Evolutionary conservation across 1,140 invertebrate genomes (phyloP), one percentile per base, ranked within the genome.

Genomic region (Chionoecetes opilio): DNA sequence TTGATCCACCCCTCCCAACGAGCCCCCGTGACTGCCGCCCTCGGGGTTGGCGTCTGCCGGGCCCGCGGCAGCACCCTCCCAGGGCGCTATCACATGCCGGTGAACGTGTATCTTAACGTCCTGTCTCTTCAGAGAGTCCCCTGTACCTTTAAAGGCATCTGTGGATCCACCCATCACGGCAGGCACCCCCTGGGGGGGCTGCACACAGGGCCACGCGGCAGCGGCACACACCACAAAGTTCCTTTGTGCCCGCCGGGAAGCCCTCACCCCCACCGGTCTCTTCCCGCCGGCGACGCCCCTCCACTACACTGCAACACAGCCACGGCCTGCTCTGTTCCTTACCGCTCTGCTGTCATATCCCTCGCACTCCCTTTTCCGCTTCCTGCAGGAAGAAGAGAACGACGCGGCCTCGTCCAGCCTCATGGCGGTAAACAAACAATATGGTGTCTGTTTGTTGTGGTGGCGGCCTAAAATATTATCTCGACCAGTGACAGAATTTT

Each of bases 351-450:
- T 75, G 26, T 75, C 63, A 26, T 75, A n/a, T 75, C 63, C 63
- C 26, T 75, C 63, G 63, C 21, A 75, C 21, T 75, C 63, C 21
- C 63, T 75, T n/a, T 75, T 75, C n/a, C 63, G 63, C 63, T 75
- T 75, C 63, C 63, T 75, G 63, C 63, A 75, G 63, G 63, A 75
- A 75, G 63, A 75, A 75, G 63, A 75, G 63, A 75, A 75, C 1
- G 63, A 75, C 26, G 63, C 63, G 63, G 63, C 63, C 63, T 75
- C 63, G 63, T 75, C 63, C 63, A 75, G 63, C 63, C 63, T 75
- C 63, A 75, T 75, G 63, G 63, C 63, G 63, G 63, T 75, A 75
- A 75, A 75, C 63, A 75, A 75, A 75, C 63, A 75, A 75, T n/a
- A 75, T 26, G 63, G 63, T 5, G 63, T 26, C 21, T 26, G 63